Conservation (phyloP, 2,113 vertebrate genomes). For the Recurvirostra avosetta region DNA sequence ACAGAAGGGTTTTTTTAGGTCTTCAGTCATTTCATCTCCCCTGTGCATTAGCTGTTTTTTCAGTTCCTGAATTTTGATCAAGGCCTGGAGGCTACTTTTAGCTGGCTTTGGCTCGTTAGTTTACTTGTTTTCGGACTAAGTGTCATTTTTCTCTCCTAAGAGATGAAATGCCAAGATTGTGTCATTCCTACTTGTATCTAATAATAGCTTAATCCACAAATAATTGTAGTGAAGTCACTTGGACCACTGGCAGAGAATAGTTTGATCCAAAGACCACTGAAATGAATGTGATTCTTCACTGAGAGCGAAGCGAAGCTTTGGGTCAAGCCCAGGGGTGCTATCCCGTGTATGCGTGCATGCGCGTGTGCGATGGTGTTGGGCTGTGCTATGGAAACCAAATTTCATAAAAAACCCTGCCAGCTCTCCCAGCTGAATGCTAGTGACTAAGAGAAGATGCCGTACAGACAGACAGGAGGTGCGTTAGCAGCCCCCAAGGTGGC, state of each 20-base stretch:
- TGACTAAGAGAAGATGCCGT: neutral
- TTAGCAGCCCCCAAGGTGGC: conserved; percentile 24
- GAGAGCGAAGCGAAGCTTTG: neutral
- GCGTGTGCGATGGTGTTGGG: rapidly evolving
- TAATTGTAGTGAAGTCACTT: neutral
- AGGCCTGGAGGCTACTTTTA: neutral
- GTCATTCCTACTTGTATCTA: neutral
- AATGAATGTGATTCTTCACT: neutral
- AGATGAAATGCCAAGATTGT: neutral
- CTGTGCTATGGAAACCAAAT: neutral
- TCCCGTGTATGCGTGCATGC: rapidly evolving
- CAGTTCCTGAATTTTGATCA: neutral
- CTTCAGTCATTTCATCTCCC: neutral
- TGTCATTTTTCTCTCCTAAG: neutral
- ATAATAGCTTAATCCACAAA: neutral
- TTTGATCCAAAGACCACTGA: neutral
- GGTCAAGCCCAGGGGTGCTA: neutral
- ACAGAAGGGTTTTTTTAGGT: neutral
- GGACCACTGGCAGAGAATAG: neutral
- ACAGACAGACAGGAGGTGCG: neutral
- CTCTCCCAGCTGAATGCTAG: neutral
- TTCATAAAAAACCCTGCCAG: neutral
- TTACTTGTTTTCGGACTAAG: neutral
- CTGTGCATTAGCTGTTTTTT: neutral
- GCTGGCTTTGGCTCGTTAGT: neutral